phyloP scores from a whole-genome alignment of 2,888 invertebrate genomes.

The Dimorphilus gyrociliatus region DNA sequence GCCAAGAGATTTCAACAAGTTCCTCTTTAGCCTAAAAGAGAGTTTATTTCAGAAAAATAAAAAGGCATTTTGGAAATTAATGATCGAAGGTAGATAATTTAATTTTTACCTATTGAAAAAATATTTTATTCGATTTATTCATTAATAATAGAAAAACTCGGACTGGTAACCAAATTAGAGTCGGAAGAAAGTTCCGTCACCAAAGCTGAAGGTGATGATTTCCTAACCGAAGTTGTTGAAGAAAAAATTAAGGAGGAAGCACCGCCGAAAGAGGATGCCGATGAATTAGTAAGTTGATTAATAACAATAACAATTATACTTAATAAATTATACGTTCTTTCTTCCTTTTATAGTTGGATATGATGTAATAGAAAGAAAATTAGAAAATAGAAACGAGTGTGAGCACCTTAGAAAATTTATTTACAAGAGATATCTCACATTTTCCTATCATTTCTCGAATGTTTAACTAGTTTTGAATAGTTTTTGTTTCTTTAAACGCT shows the following conservation, averaged over 20 bases:
- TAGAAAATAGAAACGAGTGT: no score
- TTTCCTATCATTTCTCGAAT: no score
- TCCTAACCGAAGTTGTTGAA: slow-evolving; percentile 14
- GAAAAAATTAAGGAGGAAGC: slow-evolving; percentile 10
- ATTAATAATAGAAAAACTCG: slow-evolving; percentile 18
- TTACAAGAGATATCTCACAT: no score
- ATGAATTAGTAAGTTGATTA: slow-evolving; percentile 17
- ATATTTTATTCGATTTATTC: no score
- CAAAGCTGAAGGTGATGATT: slow-evolving; percentile 19
- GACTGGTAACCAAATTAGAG: slow-evolving; percentile 25
- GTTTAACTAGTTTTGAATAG: no score
- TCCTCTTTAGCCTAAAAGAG: slow-evolving; percentile 22
- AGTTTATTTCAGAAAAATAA: slow-evolving; percentile 20
- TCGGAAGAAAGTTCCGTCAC: slow-evolving; percentile 21
- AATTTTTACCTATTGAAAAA: background rate
- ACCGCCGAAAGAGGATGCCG: slow-evolving; percentile 15
- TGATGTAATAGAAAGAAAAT: no score
- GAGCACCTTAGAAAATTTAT: no score
- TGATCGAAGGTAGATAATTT: slow-evolving; percentile 15
- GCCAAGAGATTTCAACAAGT: slow-evolving; percentile 21
- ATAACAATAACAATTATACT: no score
- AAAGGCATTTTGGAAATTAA: slow-evolving; percentile 26
- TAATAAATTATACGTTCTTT: no score
- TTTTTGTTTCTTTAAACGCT: no score
- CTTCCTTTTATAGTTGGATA: no score